A percentile compares a stretch with the other conserved stretches of the same genome.
Evolutionary conservation across 92 coral and sea anemone species (phyloP).

Genomic region (Isaurus tuberculatus): DNA sequence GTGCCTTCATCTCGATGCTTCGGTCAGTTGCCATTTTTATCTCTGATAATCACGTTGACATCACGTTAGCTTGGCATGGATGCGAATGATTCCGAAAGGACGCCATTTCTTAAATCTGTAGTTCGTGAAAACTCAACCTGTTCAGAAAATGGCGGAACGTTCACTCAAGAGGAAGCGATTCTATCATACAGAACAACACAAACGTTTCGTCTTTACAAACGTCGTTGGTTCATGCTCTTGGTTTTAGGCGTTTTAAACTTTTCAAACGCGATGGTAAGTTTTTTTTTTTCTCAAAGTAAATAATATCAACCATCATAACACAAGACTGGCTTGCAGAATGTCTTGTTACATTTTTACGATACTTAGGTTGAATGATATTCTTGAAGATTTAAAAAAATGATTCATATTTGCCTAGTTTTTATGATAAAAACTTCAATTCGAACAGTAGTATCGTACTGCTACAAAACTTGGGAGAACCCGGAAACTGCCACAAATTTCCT

Average conservation of each 20-base stretch:
- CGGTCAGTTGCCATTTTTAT: not conserved
- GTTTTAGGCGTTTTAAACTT: conserved; percentile 82
- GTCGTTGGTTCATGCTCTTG: conserved; percentile 87
- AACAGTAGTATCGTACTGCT: no score
- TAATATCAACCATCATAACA: no score
- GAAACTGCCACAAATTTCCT: no score
- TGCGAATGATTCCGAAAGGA: conserved; percentile 30
- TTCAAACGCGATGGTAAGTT: conserved; percentile 91
- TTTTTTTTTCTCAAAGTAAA: no score
- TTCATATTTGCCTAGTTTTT: no score
- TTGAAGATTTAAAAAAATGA: no score
- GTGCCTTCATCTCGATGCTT: not conserved
- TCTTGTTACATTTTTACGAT: no score
- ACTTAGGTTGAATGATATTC: no score
- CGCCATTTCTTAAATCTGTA: conserved; percentile 57
- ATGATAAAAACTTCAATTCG: no score
- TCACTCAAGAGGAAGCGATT: conserved; percentile 66
- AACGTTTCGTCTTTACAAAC: conserved; percentile 69
- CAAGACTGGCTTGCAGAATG: no score
- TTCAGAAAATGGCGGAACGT: conserved; percentile 19
- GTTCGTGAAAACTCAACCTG: not conserved
- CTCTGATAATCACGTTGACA: not conserved
- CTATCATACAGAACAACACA: conserved; percentile 17
- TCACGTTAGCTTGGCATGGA: conserved; percentile 25
- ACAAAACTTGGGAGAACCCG: no score